These are phyloP conservation scores for Murina feae DNA, from an alignment of 2,113 vertebrate genomes.

Conservation along the genomic window DNA sequence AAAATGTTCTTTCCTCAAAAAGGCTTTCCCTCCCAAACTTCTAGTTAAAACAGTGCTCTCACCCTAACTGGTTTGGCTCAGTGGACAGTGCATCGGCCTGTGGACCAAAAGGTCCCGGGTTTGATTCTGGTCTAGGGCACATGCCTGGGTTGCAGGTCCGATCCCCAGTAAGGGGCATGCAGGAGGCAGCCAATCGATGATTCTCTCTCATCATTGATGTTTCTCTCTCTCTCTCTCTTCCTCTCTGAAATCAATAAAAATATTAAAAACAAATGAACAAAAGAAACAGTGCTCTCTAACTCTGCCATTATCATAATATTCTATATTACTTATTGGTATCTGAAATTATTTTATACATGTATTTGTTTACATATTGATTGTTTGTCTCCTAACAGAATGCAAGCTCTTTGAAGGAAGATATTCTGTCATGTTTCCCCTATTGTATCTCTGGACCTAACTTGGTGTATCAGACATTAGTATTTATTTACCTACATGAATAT, in stretches of 20 bases:
- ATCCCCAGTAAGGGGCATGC: too few relatives aligned
- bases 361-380: not conserved
- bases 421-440: not conserved
- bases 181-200: too few relatives aligned
- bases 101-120: too few relatives aligned
- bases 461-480: not conserved
- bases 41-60: not conserved
- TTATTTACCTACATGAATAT: slow-evolving; percentile 12
- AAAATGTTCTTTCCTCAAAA: not conserved
- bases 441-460: not conserved
- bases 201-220: too few relatives aligned
- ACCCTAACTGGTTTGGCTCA: too few relatives aligned
- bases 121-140: too few relatives aligned
- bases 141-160: too few relatives aligned
- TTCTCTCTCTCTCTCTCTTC: too few relatives aligned
- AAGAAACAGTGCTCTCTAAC: too few relatives aligned
- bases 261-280: too few relatives aligned
- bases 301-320: not conserved
- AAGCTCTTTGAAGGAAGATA: not conserved
- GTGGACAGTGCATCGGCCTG: too few relatives aligned
- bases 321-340: not conserved
- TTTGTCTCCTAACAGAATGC: slow-evolving; percentile 11
- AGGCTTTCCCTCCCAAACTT: not conserved
- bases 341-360: not conserved
- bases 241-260: too few relatives aligned